phyloP scores from a whole-genome alignment of 1,140 invertebrate genomes.

The Solenopsis fugax region DNA sequence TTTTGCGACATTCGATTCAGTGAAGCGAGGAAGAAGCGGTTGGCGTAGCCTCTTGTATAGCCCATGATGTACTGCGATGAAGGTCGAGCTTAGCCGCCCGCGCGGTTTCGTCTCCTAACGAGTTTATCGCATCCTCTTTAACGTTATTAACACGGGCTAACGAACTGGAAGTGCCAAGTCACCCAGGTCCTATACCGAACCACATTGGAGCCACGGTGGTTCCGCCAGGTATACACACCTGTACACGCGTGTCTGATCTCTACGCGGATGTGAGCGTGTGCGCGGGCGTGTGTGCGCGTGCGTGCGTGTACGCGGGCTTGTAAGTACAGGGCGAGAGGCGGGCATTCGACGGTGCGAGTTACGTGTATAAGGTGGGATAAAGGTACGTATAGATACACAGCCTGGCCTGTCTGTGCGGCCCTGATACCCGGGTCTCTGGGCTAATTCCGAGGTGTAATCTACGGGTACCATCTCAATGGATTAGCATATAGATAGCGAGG shows the following conservation, averaged over 20 bases:
- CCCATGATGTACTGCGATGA: constrained; percentile 38
- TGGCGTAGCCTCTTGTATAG: constrained; percentile 5
- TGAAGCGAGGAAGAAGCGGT: constrained; percentile 51
- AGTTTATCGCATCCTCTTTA: constrained; percentile 82
- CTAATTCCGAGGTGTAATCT: constrained; percentile 87
- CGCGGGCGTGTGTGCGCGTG: background rate
- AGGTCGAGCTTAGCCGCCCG: constrained; percentile 65
- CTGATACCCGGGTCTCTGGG: constrained; percentile 82
- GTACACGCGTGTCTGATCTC: constrained; percentile 56
- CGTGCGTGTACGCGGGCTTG: constrained; percentile 51
- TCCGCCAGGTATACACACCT: constrained; percentile 70
- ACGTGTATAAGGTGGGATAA: constrained; percentile 84
- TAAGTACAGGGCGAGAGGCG: constrained; percentile 67
- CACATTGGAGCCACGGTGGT: constrained; percentile 57
- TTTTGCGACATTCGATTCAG: constrained; percentile 40
- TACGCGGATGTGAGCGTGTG: constrained; percentile 22
- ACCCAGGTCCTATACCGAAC: constrained; percentile 74
- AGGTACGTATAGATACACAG: constrained; percentile 79
- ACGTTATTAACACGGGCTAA: constrained; percentile 84
- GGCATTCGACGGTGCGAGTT: constrained; percentile 69
- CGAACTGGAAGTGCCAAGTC: constrained; percentile 83
- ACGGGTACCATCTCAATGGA: constrained; percentile 86
- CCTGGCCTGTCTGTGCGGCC: constrained; percentile 79
- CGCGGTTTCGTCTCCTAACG: constrained; percentile 77
- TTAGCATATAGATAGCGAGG: constrained; percentile 87